phyloP scores from a whole-genome alignment of 2,797 vertebrate genomes.

The Novumbra hubbsi region DNA sequence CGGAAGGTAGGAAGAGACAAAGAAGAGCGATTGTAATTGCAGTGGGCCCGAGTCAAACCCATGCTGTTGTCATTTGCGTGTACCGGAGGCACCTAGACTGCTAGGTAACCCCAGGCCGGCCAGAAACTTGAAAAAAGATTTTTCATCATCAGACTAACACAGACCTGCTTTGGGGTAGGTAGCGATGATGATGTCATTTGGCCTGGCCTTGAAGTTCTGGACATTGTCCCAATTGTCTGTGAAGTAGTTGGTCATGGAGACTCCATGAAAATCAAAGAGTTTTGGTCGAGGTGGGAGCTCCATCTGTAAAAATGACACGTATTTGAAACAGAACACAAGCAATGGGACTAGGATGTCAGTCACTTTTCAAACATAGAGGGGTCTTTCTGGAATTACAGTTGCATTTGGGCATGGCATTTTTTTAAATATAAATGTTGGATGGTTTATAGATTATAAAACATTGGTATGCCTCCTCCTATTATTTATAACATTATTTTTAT shows the following conservation, averaged over 20 bases:
- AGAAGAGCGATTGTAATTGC: no score
- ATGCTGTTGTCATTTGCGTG: no score
- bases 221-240: slow-evolving; percentile 53
- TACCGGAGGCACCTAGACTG: no score
- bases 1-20: no score
- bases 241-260: slow-evolving; percentile 42
- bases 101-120: neutral
- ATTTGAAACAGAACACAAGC: neutral
- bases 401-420: no score
- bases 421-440: no score
- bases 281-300: slow-evolving; percentile 30
- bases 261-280: slow-evolving; percentile 48
- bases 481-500: no score
- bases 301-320: slow-evolving; percentile 9
- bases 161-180: slow-evolving; percentile 68
- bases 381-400: no score
- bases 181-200: slow-evolving; percentile 47
- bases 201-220: slow-evolving; percentile 48
- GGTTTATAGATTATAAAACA: neutral
- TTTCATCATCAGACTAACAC: neutral
- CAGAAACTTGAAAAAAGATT: neutral
- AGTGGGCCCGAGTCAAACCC: no score
- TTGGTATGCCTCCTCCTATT: neutral
- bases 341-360: neutral
- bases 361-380: neutral